Evolutionary conservation across 2,888 invertebrate species (phyloP).

Genomic region (Drosophila atripex): DNA sequence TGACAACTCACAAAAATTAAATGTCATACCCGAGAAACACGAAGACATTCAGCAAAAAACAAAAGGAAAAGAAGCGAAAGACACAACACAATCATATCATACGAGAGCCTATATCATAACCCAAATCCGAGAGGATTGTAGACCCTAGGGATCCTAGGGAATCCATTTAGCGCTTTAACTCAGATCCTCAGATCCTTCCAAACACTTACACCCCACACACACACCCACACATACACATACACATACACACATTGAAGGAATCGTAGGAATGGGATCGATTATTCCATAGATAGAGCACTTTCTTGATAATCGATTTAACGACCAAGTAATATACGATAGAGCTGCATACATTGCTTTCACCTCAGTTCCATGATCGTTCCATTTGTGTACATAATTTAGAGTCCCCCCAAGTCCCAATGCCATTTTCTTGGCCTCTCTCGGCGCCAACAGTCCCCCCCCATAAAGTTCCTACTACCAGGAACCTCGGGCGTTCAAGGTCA

Average conservation of each 20-base stretch:
- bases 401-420: slow-evolving; percentile 10
- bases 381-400: slow-evolving; percentile 66
- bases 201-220: not conserved
- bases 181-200: slow-evolving; percentile 16
- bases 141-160: slow-evolving; percentile 4
- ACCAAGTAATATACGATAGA: slow-evolving; percentile 51
- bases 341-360: slow-evolving; percentile 36
- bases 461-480: slow-evolving; percentile 67
- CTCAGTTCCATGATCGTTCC: slow-evolving; percentile 39
- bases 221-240: not conserved
- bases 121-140: slow-evolving; percentile 24
- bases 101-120: slow-evolving; percentile 58
- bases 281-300: slow-evolving; percentile 5
- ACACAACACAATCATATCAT: slow-evolving; percentile 66
- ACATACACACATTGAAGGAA: not conserved
- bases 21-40: slow-evolving; percentile 9
- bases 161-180: slow-evolving; percentile 22
- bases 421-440: slow-evolving; percentile 7
- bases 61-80: slow-evolving; percentile 19
- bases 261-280: not conserved
- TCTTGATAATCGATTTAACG: slow-evolving; percentile 42
- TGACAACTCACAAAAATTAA: slow-evolving; percentile 5
- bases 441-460: slow-evolving; percentile 43
- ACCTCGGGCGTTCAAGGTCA: slow-evolving; percentile 56
- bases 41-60: slow-evolving; percentile 57